Conservation (phyloP, 2,797 vertebrate genomes). For the Coluber constrictor region DNA sequence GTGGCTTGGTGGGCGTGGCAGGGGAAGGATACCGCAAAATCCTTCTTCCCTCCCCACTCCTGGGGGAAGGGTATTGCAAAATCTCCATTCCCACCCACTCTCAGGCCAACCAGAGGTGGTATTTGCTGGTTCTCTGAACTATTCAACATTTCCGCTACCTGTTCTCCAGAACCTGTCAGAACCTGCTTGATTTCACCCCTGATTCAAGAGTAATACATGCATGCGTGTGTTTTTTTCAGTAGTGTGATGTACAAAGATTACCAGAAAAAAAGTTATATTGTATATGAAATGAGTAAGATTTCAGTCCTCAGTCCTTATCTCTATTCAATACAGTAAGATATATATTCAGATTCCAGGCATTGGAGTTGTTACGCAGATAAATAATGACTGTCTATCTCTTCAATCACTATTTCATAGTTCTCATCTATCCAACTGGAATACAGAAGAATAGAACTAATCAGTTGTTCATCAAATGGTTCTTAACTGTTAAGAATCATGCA, state of each 20-base stretch:
- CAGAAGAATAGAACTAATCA: not conserved
- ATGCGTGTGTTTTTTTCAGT: not conserved
- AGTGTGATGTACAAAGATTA: not conserved
- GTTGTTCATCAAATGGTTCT: not conserved
- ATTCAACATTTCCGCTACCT: too few species aligned
- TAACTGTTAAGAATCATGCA: not conserved
- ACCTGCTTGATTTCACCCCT: too few species aligned
- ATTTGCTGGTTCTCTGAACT: too few species aligned
- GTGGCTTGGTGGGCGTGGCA: too few species aligned
- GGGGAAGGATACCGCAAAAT: too few species aligned
- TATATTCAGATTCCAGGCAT: not conserved
- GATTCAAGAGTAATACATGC: not conserved
- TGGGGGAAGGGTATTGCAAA: too few species aligned
- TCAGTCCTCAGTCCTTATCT: not conserved
- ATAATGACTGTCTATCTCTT: not conserved
- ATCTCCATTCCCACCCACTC: too few species aligned
- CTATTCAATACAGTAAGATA: not conserved
- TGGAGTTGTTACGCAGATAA: not conserved
- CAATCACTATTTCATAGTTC: not conserved
- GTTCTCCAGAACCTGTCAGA: too few species aligned
- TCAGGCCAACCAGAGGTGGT: too few species aligned
- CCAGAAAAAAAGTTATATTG: not conserved
- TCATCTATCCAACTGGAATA: not conserved
- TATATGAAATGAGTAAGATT: not conserved
- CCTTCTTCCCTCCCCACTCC: too few species aligned